A percentile compares a stretch with the other conserved stretches of the same genome.
Conservation (phyloP, 2,113 vertebrate genomes). For the Xyliphius kryptos region DNA sequence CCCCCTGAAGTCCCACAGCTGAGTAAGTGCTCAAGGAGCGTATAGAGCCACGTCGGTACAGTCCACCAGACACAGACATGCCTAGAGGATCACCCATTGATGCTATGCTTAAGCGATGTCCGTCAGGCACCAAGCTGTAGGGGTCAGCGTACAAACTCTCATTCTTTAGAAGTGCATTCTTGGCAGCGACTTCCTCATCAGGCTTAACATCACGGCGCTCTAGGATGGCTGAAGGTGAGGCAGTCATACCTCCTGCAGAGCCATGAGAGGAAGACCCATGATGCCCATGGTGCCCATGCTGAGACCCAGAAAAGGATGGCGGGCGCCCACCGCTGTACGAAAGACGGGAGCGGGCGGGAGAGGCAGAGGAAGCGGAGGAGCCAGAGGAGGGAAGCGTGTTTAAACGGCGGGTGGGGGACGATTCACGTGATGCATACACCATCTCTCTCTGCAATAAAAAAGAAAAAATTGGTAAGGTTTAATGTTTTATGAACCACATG, state of each 20-base stretch:
- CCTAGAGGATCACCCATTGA: conserved; percentile 89
- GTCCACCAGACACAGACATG: conserved; percentile 75
- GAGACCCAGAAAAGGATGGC: conserved; percentile 76
- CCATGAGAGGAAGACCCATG: conserved; percentile 67
- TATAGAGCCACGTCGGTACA: conserved; percentile 89
- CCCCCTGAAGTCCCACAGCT: conserved; percentile 83
- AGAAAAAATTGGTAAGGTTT: conserved; percentile 16
- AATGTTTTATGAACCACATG: no score
- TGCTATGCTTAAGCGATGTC: conserved; percentile 87
- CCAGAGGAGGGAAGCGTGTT: conserved; percentile 81
- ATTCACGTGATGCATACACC: conserved; percentile 91
- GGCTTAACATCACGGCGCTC: conserved; percentile 95
- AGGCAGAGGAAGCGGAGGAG: conserved; percentile 67
- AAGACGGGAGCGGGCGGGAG: conserved; percentile 88
- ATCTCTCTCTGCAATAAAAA: conserved; percentile 80
- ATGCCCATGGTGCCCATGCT: conserved; percentile 62
- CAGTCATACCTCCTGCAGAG: conserved; percentile 70
- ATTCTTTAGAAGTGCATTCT: conserved; percentile 88
- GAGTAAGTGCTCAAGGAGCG: conserved; percentile 95
- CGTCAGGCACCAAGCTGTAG: conserved; percentile 88
- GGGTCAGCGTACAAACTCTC: conserved; percentile 90
- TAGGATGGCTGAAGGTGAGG: conserved; percentile 94
- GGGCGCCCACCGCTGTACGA: conserved; percentile 86
- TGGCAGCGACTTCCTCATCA: conserved; percentile 85
- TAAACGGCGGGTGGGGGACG: conserved; percentile 89